phyloP scores from a whole-genome alignment of 92 coral and sea anemone genomes.

The Plumapathes pennacea region DNA sequence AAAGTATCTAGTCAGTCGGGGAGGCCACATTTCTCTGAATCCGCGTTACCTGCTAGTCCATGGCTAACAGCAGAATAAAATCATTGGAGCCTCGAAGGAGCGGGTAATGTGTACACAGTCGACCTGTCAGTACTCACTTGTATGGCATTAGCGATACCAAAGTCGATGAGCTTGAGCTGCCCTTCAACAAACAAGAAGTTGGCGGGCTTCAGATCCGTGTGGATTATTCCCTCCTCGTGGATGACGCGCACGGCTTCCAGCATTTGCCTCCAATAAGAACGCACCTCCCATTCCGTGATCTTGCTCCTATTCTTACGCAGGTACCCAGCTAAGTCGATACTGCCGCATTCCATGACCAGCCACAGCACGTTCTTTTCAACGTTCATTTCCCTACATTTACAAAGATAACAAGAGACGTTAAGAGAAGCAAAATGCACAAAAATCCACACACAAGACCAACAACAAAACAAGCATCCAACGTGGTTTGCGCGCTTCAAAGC shows the following conservation, averaged over 20 bases:
- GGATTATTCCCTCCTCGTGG: constrained; percentile 84
- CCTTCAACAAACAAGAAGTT: constrained; percentile 95
- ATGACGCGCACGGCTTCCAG: constrained; percentile 90
- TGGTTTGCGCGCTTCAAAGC: too few relatives aligned
- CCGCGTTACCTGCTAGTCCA: too few relatives aligned
- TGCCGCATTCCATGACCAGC: constrained; percentile 91
- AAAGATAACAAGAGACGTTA: not conserved
- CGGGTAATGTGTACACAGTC: too few relatives aligned
- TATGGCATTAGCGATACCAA: constrained; percentile 94
- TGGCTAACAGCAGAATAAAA: too few relatives aligned
- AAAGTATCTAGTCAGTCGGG: too few relatives aligned
- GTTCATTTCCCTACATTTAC: constrained; percentile 95
- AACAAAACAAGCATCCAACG: too few relatives aligned
- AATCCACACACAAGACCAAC: too few relatives aligned
- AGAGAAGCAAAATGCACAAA: too few relatives aligned
- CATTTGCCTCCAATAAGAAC: constrained; percentile 91
- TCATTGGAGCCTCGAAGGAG: too few relatives aligned
- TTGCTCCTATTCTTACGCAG: constrained; percentile 76
- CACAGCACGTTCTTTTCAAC: constrained; percentile 63
- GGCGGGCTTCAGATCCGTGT: constrained; percentile 95
- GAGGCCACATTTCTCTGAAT: too few relatives aligned
- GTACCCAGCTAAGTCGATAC: constrained; percentile 89
- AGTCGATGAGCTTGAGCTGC: constrained; percentile 87
- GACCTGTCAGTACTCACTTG: constrained; percentile 76
- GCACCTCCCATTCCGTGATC: constrained; percentile 66